phyloP scores from a whole-genome alignment of 2,113 vertebrate species.

The Erythrocercus mccallii region DNA sequence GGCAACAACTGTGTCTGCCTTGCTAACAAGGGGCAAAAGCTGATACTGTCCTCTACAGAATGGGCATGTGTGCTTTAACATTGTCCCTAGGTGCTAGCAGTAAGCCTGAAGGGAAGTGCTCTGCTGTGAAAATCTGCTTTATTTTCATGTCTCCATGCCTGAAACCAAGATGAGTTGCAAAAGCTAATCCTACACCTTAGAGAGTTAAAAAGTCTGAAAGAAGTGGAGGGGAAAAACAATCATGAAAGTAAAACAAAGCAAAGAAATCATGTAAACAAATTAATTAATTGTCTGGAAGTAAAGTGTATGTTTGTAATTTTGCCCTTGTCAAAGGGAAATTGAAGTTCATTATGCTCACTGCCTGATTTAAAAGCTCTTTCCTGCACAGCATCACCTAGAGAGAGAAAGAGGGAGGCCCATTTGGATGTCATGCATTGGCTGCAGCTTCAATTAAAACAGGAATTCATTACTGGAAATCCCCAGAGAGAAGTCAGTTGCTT shows the following conservation, averaged over 20 bases:
- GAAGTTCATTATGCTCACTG: constrained; percentile 71
- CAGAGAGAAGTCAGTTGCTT: constrained; percentile 50
- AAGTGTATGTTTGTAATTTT: constrained; percentile 74
- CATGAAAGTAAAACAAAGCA: constrained; percentile 71
- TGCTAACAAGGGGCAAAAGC: background rate
- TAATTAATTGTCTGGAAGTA: constrained; percentile 81
- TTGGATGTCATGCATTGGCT: constrained; percentile 19
- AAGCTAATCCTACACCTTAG: constrained; percentile 40
- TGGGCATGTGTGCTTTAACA: background rate
- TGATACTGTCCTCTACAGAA: background rate
- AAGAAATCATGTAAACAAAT: constrained; percentile 75
- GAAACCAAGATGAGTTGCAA: constrained; percentile 25
- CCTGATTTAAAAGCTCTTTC: constrained; percentile 72
- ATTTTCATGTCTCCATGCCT: background rate
- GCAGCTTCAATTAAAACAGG: constrained; percentile 67
- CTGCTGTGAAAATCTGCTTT: background rate
- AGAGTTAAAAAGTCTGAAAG: constrained; percentile 48
- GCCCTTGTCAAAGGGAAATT: constrained; percentile 71
- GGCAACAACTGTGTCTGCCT: background rate
- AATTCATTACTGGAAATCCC: constrained; percentile 73
- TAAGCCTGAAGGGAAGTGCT: background rate
- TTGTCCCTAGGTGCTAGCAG: background rate
- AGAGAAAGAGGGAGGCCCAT: constrained; percentile 7
- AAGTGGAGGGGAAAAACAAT: background rate
- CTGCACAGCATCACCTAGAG: constrained; percentile 34